Conservation (phyloP, 1,140 invertebrate genomes). For the Euwallacea fornicatus region DNA sequence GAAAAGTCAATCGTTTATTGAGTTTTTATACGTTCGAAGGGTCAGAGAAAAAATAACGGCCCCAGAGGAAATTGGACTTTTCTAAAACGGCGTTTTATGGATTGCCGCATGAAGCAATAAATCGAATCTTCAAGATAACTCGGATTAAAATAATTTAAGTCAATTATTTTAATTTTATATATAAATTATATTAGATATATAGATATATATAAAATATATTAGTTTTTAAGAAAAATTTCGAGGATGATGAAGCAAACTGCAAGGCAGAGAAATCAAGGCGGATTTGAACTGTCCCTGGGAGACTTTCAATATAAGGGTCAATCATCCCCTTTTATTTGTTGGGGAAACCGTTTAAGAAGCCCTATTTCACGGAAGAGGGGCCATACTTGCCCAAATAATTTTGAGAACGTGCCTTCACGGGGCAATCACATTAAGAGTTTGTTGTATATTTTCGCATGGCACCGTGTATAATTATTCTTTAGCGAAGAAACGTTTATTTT, state of each 20-base stretch:
- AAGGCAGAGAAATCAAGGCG: slow-evolving; percentile 19
- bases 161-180: too few relatives aligned
- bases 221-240: neutral
- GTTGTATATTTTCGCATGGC: too few relatives aligned
- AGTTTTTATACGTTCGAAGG: slow-evolving; percentile 25
- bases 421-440: too few relatives aligned
- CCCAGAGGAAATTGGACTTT: slow-evolving; percentile 22
- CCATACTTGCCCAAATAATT: slow-evolving; percentile 18
- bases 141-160: neutral
- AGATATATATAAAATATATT: too few relatives aligned
- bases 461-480: too few relatives aligned
- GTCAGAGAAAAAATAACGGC: slow-evolving; percentile 23
- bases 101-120: neutral
- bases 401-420: neutral
- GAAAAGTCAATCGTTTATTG: slow-evolving; percentile 33
- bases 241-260: neutral
- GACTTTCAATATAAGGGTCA: slow-evolving; percentile 33
- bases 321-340: slow-evolving; percentile 32
- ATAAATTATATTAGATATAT: too few relatives aligned
- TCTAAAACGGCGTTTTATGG: slow-evolving; percentile 21
- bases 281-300: slow-evolving; percentile 28
- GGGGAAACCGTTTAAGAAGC: slow-evolving; percentile 29
- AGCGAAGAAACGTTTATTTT: too few relatives aligned
- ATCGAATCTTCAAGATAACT: too few relatives aligned
- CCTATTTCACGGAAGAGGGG: slow-evolving; percentile 25